Evolutionary conservation across 2,113 vertebrate species (phyloP).

Genomic region (Anolis carolinensis): DNA sequence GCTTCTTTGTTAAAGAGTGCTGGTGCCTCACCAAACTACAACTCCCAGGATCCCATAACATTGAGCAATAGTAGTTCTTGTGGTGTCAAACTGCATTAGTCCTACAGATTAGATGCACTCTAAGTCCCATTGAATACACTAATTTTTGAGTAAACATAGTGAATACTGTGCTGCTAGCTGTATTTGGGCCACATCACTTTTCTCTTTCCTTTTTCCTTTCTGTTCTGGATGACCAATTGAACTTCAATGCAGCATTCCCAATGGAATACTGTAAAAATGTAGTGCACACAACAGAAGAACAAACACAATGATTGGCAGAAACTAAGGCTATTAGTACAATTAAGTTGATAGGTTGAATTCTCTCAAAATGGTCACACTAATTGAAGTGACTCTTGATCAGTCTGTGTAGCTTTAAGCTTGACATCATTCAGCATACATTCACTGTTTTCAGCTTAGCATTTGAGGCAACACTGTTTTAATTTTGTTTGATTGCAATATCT

Average conservation of each 20-base stretch:
- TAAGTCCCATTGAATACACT: not conserved
- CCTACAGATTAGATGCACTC: too few relatives aligned
- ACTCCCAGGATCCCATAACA: too few relatives aligned
- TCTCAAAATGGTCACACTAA: slow-evolving; percentile 11
- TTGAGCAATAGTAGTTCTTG: too few relatives aligned
- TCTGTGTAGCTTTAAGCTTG: not conserved
- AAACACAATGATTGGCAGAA: not conserved
- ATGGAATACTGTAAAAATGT: not conserved
- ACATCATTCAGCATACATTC: slow-evolving; percentile 12
- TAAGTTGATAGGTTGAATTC: not conserved
- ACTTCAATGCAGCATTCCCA: not conserved
- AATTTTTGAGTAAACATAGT: not conserved
- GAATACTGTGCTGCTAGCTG: not conserved
- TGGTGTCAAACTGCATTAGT: too few relatives aligned
- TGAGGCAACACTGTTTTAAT: slow-evolving; percentile 11
- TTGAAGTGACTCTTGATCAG: slow-evolving; percentile 25
- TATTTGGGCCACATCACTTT: not conserved
- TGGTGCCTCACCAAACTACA: too few relatives aligned
- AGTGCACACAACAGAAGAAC: not conserved
- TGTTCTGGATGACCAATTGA: not conserved
- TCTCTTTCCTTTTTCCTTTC: not conserved
- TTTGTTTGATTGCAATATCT: slow-evolving; percentile 30
- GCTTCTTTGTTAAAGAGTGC: too few relatives aligned
- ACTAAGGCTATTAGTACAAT: not conserved
- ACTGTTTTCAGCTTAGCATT: not conserved